Evolutionary conservation across 1,140 invertebrate species (phyloP).

Genomic region (Polypedilum pembai): DNA sequence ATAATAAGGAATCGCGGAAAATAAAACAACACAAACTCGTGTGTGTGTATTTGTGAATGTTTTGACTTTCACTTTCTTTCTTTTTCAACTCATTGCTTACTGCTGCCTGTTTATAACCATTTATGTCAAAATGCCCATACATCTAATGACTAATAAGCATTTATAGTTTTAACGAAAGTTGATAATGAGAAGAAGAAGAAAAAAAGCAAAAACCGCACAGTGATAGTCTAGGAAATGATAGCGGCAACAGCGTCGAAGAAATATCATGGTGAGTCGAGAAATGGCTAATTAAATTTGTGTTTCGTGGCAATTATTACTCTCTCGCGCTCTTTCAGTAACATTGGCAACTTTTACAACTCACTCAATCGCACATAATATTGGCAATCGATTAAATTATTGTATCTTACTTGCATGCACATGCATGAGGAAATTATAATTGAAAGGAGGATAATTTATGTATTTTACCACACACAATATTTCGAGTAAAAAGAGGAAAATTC

Average conservation of each 20-base stretch:
- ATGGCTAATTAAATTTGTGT: slow-evolving; percentile 22
- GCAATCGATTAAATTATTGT: slow-evolving; percentile 17
- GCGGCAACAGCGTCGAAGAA: neutral
- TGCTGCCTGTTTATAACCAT: neutral
- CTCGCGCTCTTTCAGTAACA: too few species aligned
- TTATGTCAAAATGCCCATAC: slow-evolving; percentile 9
- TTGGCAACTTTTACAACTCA: too few species aligned
- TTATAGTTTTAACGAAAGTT: slow-evolving; percentile 8
- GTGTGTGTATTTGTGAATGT: neutral
- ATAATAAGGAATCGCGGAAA: too few species aligned
- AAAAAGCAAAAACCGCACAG: neutral
- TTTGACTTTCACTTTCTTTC: slow-evolving; percentile 4
- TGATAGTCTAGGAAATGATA: slow-evolving; percentile 6
- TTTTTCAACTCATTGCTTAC: neutral
- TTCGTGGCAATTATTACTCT: neutral
- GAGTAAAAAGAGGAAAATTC: neutral
- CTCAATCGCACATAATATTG: neutral
- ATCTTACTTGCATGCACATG: neutral
- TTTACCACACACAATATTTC: neutral
- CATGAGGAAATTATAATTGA: neutral
- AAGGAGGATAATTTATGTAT: neutral
- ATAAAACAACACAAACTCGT: neutral
- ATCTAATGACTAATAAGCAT: neutral
- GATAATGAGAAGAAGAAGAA: neutral
- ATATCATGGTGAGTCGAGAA: neutral